Evolutionary conservation across 2,113 vertebrate genomes (phyloP).

Genomic region (Solea senegalensis): DNA sequence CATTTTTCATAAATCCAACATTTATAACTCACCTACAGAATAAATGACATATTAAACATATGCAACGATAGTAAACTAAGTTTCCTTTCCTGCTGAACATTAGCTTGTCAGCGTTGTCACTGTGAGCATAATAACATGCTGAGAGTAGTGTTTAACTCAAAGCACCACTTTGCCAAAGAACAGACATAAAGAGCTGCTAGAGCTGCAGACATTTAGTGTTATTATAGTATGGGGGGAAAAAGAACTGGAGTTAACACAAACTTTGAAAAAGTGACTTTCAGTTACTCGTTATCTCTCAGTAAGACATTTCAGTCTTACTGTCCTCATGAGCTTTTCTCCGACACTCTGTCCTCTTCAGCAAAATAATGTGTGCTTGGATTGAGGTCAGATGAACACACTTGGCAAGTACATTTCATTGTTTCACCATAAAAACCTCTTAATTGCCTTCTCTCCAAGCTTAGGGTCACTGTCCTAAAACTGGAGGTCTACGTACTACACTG

Average conservation of each 20-base stretch:
- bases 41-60: too few species aligned
- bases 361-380: slow-evolving; percentile 6
- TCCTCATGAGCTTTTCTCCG: slow-evolving; percentile 7
- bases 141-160: neutral
- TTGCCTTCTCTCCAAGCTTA: slow-evolving; percentile 1
- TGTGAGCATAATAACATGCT: neutral
- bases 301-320: neutral
- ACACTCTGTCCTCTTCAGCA: slow-evolving; percentile 10
- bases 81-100: too few species aligned
- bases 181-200: neutral
- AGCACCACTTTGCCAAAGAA: neutral
- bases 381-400: slow-evolving; percentile 32
- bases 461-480: slow-evolving; percentile 21
- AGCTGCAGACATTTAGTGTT: neutral
- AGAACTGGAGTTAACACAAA: neutral
- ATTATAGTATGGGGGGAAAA: neutral
- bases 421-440: slow-evolving; percentile 29
- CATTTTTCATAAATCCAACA: too few species aligned
- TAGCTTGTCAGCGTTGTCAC: too few species aligned
- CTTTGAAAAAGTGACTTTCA: slow-evolving; percentile 5
- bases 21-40: too few species aligned
- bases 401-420: slow-evolving; percentile 34
- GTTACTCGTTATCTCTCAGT: slow-evolving; percentile 4
- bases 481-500: neutral
- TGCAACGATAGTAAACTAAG: too few species aligned